Evolutionary conservation across 2,797 vertebrate genomes (phyloP), one percentile per base, ranked within the genome.

Genomic region (Crocidura indochinensis): DNA sequence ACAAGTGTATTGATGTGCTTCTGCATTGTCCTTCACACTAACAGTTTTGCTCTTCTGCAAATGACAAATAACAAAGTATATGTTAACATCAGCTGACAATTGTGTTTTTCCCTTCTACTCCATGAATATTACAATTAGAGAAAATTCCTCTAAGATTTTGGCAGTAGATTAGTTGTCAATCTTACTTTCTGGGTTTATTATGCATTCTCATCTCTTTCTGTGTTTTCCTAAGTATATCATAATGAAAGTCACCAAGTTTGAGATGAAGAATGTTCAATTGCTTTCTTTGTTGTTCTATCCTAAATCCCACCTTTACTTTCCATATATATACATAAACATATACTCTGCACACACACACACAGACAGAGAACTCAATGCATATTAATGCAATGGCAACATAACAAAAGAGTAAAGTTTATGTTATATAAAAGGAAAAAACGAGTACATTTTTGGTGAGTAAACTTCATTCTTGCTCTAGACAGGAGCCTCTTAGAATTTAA

Each of bases 111-210:
- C 69, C 93, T 96, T 94, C 77, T 44, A 93, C 88, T 90, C 60
- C 46, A 90, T 91, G 86, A 94, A 92, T 94, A 95, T 93, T 95
- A 83, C 94, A 95, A 96, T 96, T 94, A 92, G 85, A 92, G 88
- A 83, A 92, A 95, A 94, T 96, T 94, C 95, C 93, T 95, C 86
- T 64, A 91, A 96, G 94, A 94, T 95, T 96, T 92, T 94, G 88
- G 83, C 53, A 73, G 85, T 74, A 94, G 91, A 94, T 96, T 93
- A 90, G 91, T 95, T 95, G 90, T 95, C 94, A 94, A 92, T 96
- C 94, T 90, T 93, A 91, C 91, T 95, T 94, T 95, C 76, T 90
- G 51, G 53, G 73, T 84, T 95, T 96, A 87, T 94, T 94, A 93
- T 86, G 47, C 31, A 62, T 62, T 93, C 47, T 91, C 74, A 80